Percentiles rank a stretch among this genome's conserved stretches.
Evolutionary conservation across 2,113 vertebrate genomes (phyloP).

Genomic region (Pangasianodon hypophthalmus): DNA sequence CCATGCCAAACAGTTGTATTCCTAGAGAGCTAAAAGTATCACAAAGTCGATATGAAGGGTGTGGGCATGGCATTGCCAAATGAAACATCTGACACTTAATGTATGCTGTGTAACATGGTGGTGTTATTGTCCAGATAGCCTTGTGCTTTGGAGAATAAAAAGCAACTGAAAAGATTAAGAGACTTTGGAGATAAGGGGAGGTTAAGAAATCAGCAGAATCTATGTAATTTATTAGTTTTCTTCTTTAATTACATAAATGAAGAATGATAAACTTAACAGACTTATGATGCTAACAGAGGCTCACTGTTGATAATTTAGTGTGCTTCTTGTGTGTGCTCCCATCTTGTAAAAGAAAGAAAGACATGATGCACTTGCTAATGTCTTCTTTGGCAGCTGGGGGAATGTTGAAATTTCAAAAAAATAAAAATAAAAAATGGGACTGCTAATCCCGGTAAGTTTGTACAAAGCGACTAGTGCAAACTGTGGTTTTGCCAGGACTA

Average conservation of each 20-base stretch:
- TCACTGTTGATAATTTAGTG: not conserved
- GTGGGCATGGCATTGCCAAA: not conserved
- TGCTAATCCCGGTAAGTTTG: conserved; percentile 54
- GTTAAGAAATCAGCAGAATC: not conserved
- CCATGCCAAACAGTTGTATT: conserved; percentile 40
- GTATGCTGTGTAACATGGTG: not conserved
- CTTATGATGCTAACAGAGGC: not conserved
- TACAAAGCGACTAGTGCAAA: conserved; percentile 54
- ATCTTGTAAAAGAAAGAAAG: not conserved
- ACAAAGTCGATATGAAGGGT: conserved; percentile 26
- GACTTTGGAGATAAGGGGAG: not conserved
- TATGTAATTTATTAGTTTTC: not conserved
- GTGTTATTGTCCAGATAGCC: not conserved
- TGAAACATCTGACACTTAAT: not conserved
- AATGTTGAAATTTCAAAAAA: conserved; percentile 44
- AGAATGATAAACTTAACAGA: not conserved
- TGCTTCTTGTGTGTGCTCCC: not conserved
- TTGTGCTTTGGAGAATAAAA: not conserved
- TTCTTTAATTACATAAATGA: not conserved
- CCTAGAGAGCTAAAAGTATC: conserved; percentile 46
- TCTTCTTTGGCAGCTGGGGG: conserved; percentile 40
- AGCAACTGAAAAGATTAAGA: not conserved
- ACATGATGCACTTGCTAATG: conserved; percentile 39
- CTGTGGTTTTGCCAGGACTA: conserved; percentile 63
- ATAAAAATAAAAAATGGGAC: conserved; percentile 45